Evolutionary conservation across 2,888 invertebrate species (phyloP).

Genomic region (Troides helena): DNA sequence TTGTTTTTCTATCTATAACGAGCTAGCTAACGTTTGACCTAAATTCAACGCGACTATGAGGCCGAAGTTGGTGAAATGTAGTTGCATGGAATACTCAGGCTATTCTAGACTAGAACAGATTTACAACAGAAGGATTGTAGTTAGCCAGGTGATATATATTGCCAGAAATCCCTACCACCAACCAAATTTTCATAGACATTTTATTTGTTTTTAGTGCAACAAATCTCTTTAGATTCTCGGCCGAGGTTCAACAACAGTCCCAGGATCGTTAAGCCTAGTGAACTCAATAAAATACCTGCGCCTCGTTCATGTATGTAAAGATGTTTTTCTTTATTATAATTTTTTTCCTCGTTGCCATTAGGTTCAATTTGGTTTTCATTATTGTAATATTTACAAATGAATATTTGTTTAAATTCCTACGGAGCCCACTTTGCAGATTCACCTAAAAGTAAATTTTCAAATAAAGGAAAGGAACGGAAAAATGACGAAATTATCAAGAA

Average conservation of each 20-base stretch:
- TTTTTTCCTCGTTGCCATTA: neutral
- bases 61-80: too few species aligned
- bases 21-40: too few species aligned
- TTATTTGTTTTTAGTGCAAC: constrained; percentile 7
- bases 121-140: too few species aligned
- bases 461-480: constrained; percentile 7
- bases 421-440: constrained; percentile 1
- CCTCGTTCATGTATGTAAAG: neutral
- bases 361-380: neutral
- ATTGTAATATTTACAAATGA: neutral
- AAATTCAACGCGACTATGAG: too few species aligned
- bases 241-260: constrained; percentile 25
- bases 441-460: neutral
- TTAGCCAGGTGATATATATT: too few species aligned
- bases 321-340: neutral
- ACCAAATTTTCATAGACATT: constrained; percentile 3
- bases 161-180: neutral
- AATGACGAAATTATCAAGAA: neutral
- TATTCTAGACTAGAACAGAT: too few species aligned
- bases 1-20: too few species aligned
- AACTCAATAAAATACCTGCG: neutral
- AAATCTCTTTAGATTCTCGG: neutral
- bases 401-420: neutral
- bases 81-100: too few species aligned
- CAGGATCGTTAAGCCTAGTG: constrained; percentile 10